Conservation (phyloP, 2,888 invertebrate genomes). For the Podotricha telesiphe region DNA sequence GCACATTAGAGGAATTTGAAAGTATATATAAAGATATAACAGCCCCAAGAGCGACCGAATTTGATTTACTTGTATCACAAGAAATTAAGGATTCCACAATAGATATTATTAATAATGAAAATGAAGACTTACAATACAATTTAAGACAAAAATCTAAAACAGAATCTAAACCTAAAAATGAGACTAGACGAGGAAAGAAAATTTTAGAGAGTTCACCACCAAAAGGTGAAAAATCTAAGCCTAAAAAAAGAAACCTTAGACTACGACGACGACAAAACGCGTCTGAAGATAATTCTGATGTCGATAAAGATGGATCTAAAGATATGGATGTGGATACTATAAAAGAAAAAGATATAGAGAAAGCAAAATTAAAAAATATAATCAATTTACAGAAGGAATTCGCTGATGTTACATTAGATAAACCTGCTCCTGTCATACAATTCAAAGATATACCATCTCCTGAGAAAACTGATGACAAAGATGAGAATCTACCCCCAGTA, state of each 20-base stretch:
- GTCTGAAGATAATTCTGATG: conserved; percentile 52
- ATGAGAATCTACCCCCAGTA: conserved; percentile 64
- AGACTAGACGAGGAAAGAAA: conserved; percentile 39
- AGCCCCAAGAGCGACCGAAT: conserved; percentile 66
- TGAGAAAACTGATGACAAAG: conserved; percentile 47
- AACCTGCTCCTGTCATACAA: conserved; percentile 58
- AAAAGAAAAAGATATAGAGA: not conserved
- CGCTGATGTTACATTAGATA: conserved; percentile 68
- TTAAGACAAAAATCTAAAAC: conserved; percentile 54
- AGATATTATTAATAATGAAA: conserved; percentile 33
- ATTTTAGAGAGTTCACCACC: conserved; percentile 51
- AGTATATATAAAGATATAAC: conserved; percentile 69
- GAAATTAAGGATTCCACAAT: conserved; percentile 43
- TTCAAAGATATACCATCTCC: conserved; percentile 69
- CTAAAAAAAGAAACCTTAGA: conserved; percentile 58
- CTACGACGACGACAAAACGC: conserved; percentile 58
- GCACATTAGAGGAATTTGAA: conserved; percentile 71
- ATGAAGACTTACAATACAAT: conserved; percentile 59
- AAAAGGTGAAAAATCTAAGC: conserved; percentile 55
- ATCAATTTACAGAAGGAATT: conserved; percentile 70
- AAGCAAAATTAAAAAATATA: conserved; percentile 66
- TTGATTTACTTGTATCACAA: conserved; percentile 62
- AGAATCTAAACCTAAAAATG: conserved; percentile 41
- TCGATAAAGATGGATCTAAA: conserved; percentile 40
- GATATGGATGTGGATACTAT: not conserved